Percentiles rank a stretch among this genome's conserved stretches.
These are phyloP conservation scores for Tor tambroides DNA, from an alignment of 2,113 vertebrate genomes.

Conservation along the genomic window DNA sequence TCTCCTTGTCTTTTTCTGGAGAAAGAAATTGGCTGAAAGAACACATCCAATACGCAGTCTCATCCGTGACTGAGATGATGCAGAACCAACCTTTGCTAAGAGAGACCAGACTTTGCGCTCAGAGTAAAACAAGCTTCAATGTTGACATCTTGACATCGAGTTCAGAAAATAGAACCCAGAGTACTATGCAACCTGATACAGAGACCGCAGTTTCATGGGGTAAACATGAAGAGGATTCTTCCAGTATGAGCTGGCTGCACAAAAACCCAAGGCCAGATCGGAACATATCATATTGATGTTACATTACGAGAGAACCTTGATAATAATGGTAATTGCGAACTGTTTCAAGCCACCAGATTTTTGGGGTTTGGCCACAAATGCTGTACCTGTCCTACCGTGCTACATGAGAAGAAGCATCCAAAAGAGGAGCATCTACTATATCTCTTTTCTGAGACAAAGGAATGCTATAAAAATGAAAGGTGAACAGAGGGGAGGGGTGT, in stretches of 20 bases:
- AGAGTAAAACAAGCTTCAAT: conserved; percentile 55
- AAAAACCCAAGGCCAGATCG: conserved; percentile 53
- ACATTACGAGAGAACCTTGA: conserved; percentile 31
- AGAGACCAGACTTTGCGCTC: conserved; percentile 50
- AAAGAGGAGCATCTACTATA: background rate
- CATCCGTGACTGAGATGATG: conserved; percentile 56
- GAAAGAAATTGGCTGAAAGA: conserved; percentile 36
- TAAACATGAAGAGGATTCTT: conserved; percentile 57
- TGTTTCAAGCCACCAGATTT: conserved; percentile 35
- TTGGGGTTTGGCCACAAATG: conserved; percentile 16
- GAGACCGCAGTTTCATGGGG: conserved; percentile 58
- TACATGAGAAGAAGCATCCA: conserved; percentile 7
- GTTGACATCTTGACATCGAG: conserved; percentile 56
- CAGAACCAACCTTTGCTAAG: conserved; percentile 54
- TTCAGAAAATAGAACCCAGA: conserved; percentile 44
- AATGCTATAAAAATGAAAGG: conserved; percentile 34
- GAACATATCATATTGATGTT: conserved; percentile 43
- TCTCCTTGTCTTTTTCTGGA: conserved; percentile 23
- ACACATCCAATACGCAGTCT: conserved; percentile 23
- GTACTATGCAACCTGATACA: conserved; percentile 53
- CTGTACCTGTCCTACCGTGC: conserved; percentile 21
- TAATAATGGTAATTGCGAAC: conserved; percentile 47
- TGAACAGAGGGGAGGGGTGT: background rate
- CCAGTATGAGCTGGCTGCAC: conserved; percentile 26
- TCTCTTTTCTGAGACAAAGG: conserved; percentile 19